These are phyloP conservation scores for Barnardius zonarius DNA, from an alignment of 2,113 vertebrate species.

Conservation along the genomic window DNA sequence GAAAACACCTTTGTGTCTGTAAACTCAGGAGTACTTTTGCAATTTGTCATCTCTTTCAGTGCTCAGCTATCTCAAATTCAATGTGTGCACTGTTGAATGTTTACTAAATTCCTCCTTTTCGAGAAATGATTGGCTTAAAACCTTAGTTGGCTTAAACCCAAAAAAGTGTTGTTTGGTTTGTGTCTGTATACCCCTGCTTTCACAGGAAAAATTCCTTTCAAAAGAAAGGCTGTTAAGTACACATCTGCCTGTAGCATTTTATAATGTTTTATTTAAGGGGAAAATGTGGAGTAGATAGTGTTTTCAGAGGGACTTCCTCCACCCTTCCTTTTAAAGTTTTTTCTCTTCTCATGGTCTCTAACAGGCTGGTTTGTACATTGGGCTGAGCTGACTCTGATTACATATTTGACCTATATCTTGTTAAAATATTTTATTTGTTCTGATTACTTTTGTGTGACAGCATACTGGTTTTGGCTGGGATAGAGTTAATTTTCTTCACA, in stretches of 20 bases:
- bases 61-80: not conserved
- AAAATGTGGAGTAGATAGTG: not conserved
- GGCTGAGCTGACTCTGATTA: not conserved
- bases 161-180: not conserved
- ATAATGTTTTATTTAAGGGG: not conserved
- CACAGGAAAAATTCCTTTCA: not conserved
- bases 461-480: not conserved
- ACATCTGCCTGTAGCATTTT: not conserved
- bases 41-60: not conserved
- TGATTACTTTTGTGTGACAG: not conserved
- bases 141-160: not conserved
- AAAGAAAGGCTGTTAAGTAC: not conserved
- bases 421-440: not conserved
- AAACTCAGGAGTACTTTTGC: not conserved
- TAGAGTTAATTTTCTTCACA: not conserved
- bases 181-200: not conserved
- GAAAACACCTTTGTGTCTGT: not conserved
- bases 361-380: not conserved
- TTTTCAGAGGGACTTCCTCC: not conserved
- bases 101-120: not conserved
- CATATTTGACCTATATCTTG: not conserved
- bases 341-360: not conserved
- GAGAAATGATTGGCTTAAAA: not conserved
- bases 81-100: accelerated
- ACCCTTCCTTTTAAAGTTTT: not conserved